Percentiles rank a stretch among this genome's conserved stretches.
These are phyloP conservation scores for Euzetes globulus DNA, from an alignment of 2,888 invertebrate genomes.

Conservation along the genomic window DNA sequence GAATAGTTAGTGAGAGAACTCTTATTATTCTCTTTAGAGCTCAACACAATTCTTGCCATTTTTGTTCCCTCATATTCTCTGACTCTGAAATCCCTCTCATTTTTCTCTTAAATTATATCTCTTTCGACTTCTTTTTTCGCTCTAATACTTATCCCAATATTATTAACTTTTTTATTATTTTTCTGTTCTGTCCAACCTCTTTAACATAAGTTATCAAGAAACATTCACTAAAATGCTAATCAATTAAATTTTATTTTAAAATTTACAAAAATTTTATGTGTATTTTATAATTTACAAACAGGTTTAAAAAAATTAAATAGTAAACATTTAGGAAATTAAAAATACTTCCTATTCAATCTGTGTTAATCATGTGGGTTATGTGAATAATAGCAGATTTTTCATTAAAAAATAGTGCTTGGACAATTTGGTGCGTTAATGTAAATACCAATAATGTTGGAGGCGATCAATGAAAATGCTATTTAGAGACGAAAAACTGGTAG, in stretches of 20 bases:
- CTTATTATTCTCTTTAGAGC: slow-evolving; percentile 7
- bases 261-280: no score
- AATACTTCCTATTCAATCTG: no score
- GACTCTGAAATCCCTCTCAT: not conserved
- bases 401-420: slow-evolving; percentile 4
- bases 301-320: no score
- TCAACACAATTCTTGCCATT: not conserved
- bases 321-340: no score
- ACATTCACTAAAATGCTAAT: no score
- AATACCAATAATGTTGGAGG: slow-evolving; percentile 11
- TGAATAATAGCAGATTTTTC: not conserved
- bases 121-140: not conserved
- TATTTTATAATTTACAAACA: no score
- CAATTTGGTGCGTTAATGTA: not conserved
- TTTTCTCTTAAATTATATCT: not conserved
- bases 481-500: not conserved
- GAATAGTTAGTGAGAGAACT: not conserved
- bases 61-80: not conserved
- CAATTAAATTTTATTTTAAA: no score
- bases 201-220: no score
- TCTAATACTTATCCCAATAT: not conserved
- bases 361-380: not conserved
- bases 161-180: not conserved
- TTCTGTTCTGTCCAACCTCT: no score
- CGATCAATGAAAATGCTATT: slow-evolving; percentile 25